phyloP scores from a whole-genome alignment of 2,113 vertebrate species.

The Marmota monax region DNA sequence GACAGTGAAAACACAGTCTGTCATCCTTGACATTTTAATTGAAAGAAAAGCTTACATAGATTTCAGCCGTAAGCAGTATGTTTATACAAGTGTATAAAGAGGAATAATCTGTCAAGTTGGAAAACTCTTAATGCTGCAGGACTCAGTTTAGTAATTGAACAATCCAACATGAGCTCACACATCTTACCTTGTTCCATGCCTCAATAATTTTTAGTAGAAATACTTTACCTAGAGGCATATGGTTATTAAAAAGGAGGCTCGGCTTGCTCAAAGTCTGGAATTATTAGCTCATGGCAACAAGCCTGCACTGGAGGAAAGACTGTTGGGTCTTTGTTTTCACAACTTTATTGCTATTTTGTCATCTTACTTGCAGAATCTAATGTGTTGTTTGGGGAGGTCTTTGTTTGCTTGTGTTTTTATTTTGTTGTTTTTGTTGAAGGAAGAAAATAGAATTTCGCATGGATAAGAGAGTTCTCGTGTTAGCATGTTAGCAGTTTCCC shows the following conservation, averaged over 20 bases:
- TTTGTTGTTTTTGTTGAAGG: constrained; percentile 10
- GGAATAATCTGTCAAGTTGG: constrained; percentile 89
- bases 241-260: constrained; percentile 91
- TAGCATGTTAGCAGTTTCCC: constrained; percentile 43
- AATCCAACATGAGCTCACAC: constrained; percentile 91
- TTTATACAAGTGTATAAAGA: constrained; percentile 91
- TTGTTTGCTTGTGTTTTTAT: background rate
- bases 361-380: constrained; percentile 87
- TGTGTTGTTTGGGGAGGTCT: constrained; percentile 84
- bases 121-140: constrained; percentile 87
- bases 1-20: constrained; percentile 89
- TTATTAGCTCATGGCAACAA: constrained; percentile 91
- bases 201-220: constrained; percentile 92
- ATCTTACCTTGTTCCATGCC: constrained; percentile 90
- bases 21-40: constrained; percentile 92
- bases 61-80: constrained; percentile 89
- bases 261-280: constrained; percentile 90
- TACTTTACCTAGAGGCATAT: constrained; percentile 90
- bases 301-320: constrained; percentile 89
- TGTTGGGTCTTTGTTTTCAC: constrained; percentile 89
- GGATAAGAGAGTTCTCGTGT: constrained; percentile 64
- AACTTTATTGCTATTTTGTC: constrained; percentile 86
- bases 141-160: constrained; percentile 89
- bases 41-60: constrained; percentile 90
- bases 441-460: constrained; percentile 55